These are phyloP conservation scores for Leuciscus idus DNA, from an alignment of 2,113 vertebrate genomes.

Conservation along the genomic window DNA sequence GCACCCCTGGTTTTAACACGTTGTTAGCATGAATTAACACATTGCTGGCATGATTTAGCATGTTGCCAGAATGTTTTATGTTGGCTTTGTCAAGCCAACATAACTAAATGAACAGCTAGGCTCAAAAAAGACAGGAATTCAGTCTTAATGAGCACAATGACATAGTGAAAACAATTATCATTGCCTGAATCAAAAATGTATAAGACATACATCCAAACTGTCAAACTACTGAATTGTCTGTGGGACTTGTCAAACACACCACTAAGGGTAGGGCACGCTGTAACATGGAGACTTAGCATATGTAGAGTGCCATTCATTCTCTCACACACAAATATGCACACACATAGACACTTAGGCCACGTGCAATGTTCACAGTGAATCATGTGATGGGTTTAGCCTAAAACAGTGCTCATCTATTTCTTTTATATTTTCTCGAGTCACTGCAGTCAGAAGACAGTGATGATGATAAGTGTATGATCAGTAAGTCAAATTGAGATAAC, in stretches of 20 bases:
- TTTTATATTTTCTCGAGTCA: neutral
- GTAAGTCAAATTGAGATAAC: neutral
- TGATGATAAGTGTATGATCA: neutral
- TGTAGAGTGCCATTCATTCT: constrained; percentile 44
- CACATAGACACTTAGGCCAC: constrained; percentile 56
- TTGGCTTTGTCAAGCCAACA: too few relatives aligned
- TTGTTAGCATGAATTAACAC: too few relatives aligned
- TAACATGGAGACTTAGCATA: constrained; percentile 2
- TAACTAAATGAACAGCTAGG: constrained; percentile 1
- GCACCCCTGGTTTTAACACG: too few relatives aligned
- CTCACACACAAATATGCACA: constrained; percentile 40
- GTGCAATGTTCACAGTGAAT: constrained; percentile 64
- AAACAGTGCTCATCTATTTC: neutral
- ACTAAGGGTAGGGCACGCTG: neutral
- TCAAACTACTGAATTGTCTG: neutral
- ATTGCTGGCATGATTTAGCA: too few relatives aligned
- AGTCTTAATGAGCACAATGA: neutral
- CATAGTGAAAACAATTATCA: neutral
- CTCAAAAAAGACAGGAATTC: neutral
- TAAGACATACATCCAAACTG: neutral
- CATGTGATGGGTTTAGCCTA: constrained; percentile 60
- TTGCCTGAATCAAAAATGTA: neutral
- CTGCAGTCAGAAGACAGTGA: neutral
- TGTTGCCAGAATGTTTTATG: too few relatives aligned
- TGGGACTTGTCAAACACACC: neutral